Evolutionary conservation across 2,888 invertebrate species (phyloP).

Genomic region (Pollenia angustigena): DNA sequence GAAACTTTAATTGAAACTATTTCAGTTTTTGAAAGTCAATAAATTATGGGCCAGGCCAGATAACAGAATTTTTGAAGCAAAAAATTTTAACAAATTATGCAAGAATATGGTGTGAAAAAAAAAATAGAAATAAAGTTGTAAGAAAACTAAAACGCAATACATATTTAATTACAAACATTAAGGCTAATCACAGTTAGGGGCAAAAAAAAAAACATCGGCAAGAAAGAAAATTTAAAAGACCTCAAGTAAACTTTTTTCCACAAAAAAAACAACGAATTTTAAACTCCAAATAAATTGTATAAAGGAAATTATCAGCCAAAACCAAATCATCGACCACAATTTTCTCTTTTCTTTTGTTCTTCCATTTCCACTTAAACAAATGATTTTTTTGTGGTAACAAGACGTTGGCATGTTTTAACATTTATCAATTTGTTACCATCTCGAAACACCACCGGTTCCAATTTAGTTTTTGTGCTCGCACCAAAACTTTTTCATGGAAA

Average conservation of each 20-base stretch:
- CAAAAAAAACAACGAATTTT: background rate
- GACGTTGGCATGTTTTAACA: conserved; percentile 74
- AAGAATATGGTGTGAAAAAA: conserved; percentile 8
- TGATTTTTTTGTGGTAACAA: conserved; percentile 74
- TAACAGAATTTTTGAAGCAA: conserved; percentile 28
- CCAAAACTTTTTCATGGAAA: background rate
- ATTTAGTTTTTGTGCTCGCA: conserved; percentile 2
- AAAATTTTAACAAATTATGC: conserved; percentile 35
- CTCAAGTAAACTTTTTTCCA: conserved; percentile 3
- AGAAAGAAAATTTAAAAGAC: conserved; percentile 5
- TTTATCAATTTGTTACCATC: conserved; percentile 78
- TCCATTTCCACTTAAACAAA: conserved; percentile 75
- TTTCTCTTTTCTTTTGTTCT: conserved; percentile 25
- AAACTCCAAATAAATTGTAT: background rate
- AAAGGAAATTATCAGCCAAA: background rate
- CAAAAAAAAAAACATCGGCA: background rate
- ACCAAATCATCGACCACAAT: conserved; percentile 29
- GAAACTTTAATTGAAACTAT: conserved; percentile 52
- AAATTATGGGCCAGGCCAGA: conserved; percentile 32
- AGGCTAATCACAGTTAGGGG: background rate
- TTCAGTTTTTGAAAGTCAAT: conserved; percentile 59
- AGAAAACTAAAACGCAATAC: background rate
- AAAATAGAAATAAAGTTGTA: conserved; percentile 9
- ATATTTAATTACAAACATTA: conserved; percentile 28
- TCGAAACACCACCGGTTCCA: conserved; percentile 66